Evolutionary conservation across 1,140 invertebrate species (phyloP).

Genomic region (Aricia agestis): DNA sequence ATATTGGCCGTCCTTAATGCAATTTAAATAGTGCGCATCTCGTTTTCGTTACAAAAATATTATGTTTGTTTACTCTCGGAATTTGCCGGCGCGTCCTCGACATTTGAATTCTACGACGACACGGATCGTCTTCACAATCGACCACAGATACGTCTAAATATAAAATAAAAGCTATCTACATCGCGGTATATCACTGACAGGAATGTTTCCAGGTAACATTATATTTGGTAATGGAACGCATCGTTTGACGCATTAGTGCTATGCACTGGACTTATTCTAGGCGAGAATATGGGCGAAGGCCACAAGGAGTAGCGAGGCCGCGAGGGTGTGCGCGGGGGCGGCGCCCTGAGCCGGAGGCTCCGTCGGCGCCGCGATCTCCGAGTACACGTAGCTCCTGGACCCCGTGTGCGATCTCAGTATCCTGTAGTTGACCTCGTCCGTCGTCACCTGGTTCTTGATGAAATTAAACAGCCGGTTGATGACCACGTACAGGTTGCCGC

Average conservation of each 20-base stretch:
- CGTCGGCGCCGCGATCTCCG: slow-evolving; percentile 43
- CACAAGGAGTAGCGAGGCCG: slow-evolving; percentile 45
- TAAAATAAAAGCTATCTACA: slow-evolving; percentile 59
- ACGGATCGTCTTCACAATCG: slow-evolving; percentile 49
- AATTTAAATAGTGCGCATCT: not conserved
- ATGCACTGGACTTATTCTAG: slow-evolving; percentile 43
- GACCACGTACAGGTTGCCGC: slow-evolving; percentile 80
- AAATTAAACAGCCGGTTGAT: slow-evolving; percentile 82
- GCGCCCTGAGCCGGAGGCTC: slow-evolving; percentile 34
- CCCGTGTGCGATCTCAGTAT: slow-evolving; percentile 76
- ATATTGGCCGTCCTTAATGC: not conserved
- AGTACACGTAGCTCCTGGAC: slow-evolving; percentile 80
- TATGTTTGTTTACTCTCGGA: slow-evolving; percentile 33
- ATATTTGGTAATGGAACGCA: slow-evolving; percentile 66
- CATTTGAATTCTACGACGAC: slow-evolving; percentile 44
- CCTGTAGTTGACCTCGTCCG: slow-evolving; percentile 77
- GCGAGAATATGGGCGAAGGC: slow-evolving; percentile 53
- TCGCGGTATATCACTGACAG: slow-evolving; percentile 62
- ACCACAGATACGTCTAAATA: slow-evolving; percentile 41
- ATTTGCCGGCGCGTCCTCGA: slow-evolving; percentile 62
- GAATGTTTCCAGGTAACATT: slow-evolving; percentile 69
- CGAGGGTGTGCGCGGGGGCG: slow-evolving; percentile 40
- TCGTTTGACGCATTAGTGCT: slow-evolving; percentile 45
- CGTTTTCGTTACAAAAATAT: slow-evolving; percentile 14
- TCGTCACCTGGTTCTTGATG: slow-evolving; percentile 74